These are phyloP conservation scores for Nomada hirtipes DNA, from an alignment of 2,888 invertebrate species.

Conservation along the genomic window DNA sequence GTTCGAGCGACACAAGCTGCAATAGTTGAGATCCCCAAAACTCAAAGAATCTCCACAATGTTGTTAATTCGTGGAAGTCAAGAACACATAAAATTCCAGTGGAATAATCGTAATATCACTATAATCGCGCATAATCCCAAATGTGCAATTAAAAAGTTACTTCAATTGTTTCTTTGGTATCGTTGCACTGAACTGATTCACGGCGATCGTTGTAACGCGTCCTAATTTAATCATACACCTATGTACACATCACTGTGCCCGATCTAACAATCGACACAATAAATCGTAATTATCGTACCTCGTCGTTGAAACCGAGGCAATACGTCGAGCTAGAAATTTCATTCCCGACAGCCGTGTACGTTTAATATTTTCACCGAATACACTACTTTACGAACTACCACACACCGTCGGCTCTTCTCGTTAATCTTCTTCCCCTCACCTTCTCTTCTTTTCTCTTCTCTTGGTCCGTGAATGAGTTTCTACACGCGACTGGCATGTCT, in stretches of 20 bases:
- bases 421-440: not conserved
- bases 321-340: slow-evolving; percentile 25
- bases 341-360: slow-evolving; percentile 27
- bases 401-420: slow-evolving; percentile 20
- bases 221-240: slow-evolving; percentile 44
- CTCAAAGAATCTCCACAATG: not conserved
- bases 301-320: slow-evolving; percentile 10
- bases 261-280: slow-evolving; percentile 49
- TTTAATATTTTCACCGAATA: slow-evolving; percentile 19
- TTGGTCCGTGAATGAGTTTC: slow-evolving; percentile 71
- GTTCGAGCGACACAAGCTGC: not conserved
- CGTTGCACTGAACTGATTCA: slow-evolving; percentile 71
- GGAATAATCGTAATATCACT: slow-evolving; percentile 37
- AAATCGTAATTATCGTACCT: slow-evolving; percentile 36
- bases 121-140: slow-evolving; percentile 50
- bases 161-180: slow-evolving; percentile 70
- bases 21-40: not conserved
- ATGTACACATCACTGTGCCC: slow-evolving; percentile 53
- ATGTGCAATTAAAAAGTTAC: slow-evolving; percentile 64
- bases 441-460: slow-evolving; percentile 16
- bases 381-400: slow-evolving; percentile 47
- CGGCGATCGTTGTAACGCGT: slow-evolving; percentile 55
- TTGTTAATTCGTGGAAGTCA: slow-evolving; percentile 10
- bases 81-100: slow-evolving; percentile 19
- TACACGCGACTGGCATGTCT: slow-evolving; percentile 58